Percentiles rank a stretch among this genome's conserved stretches.
Conservation (phyloP, 2,797 vertebrate species). For the Prunella strophiata region DNA sequence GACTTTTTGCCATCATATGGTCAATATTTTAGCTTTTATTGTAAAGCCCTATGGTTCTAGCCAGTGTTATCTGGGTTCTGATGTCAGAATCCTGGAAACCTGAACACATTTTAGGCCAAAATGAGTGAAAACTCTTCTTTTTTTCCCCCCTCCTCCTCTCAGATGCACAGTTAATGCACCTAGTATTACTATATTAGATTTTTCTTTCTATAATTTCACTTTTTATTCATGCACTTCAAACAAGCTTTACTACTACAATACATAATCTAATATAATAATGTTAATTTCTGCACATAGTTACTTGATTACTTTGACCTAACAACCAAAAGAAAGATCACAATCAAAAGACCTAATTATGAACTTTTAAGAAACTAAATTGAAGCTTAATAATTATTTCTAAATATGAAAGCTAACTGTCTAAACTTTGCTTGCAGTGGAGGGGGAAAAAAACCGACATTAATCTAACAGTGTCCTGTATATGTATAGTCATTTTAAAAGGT, state of each 20-base stretch:
- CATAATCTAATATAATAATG: slow-evolving; percentile 78
- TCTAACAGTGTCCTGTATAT: not conserved
- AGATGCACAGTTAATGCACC: slow-evolving; percentile 85
- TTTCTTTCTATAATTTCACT: slow-evolving; percentile 84
- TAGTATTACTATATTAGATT: slow-evolving; percentile 83
- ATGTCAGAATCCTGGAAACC: slow-evolving; percentile 94
- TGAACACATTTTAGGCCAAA: slow-evolving; percentile 86
- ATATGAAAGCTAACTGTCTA: slow-evolving; percentile 31
- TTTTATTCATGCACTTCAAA: slow-evolving; percentile 85
- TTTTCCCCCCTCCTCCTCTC: slow-evolving; percentile 67
- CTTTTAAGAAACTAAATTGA: slow-evolving; percentile 2
- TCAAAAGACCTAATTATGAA: slow-evolving; percentile 39
- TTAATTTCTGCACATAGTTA: slow-evolving; percentile 82
- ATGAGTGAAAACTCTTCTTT: slow-evolving; percentile 81
- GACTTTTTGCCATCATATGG: slow-evolving; percentile 99
- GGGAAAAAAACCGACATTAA: slow-evolving; percentile 34
- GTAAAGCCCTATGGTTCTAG: slow-evolving; percentile 99
- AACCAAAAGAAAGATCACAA: not conserved
- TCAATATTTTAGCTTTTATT: slow-evolving; percentile 99
- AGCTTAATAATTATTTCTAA: not conserved
- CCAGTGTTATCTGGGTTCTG: slow-evolving; percentile 97
- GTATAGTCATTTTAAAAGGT: slow-evolving; percentile 60
- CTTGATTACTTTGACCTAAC: slow-evolving; percentile 70
- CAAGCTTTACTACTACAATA: slow-evolving; percentile 82
- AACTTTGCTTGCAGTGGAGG: slow-evolving; percentile 30